A percentile compares a stretch with the other conserved stretches of the same genome.
Evolutionary conservation across 2,888 invertebrate genomes (phyloP).

Genomic region (Lysandra coridon): DNA sequence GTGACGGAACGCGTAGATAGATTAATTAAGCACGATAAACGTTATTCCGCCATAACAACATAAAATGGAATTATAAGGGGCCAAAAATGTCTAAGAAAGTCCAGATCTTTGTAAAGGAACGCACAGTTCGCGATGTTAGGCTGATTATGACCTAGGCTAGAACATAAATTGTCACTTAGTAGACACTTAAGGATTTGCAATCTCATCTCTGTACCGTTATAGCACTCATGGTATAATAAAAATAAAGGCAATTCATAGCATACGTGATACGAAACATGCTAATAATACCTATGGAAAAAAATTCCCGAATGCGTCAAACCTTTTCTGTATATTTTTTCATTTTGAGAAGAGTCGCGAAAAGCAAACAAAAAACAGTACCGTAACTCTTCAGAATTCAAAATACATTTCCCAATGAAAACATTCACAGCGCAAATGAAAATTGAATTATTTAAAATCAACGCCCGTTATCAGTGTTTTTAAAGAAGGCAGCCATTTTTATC

Average conservation of each 20-base stretch:
- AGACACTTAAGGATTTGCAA: too few relatives aligned
- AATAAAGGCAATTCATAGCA: too few relatives aligned
- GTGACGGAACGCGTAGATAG: neutral
- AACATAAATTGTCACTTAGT: neutral
- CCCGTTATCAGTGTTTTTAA: conserved; percentile 25
- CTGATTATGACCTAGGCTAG: neutral
- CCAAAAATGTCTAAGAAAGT: neutral
- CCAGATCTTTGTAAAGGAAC: neutral
- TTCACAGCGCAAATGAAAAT: conserved; percentile 5
- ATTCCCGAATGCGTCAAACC: neutral
- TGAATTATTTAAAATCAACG: conserved; percentile 27
- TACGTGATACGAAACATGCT: too few relatives aligned
- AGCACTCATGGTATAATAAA: too few relatives aligned
- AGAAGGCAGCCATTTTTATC: conserved; percentile 11
- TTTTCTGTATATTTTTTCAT: neutral
- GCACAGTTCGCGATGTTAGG: neutral
- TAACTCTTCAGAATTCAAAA: neutral
- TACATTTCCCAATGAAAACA: conserved; percentile 8
- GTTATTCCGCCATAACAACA: neutral
- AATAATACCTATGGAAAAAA: too few relatives aligned
- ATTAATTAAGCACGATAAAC: neutral
- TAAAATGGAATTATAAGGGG: neutral
- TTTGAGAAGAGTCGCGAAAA: neutral
- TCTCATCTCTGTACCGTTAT: too few relatives aligned
- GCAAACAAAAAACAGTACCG: neutral